These are phyloP conservation scores for Megastigmus dorsalis DNA, from an alignment of 2,888 invertebrate genomes.

Conservation along the genomic window DNA sequence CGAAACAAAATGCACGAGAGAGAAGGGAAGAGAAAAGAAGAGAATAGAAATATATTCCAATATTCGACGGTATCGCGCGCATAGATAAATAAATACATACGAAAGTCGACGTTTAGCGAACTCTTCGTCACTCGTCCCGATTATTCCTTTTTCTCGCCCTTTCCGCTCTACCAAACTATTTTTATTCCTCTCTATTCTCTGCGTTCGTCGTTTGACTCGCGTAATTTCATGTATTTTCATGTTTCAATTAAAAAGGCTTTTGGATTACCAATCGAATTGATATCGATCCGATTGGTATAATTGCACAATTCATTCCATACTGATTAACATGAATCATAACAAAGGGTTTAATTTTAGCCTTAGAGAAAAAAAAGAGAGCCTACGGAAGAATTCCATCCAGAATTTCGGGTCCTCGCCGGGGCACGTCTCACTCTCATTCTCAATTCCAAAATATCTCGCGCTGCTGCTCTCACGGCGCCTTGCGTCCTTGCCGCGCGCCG, in stretches of 20 bases:
- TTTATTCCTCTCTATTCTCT: background rate
- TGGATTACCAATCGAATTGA: background rate
- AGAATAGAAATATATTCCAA: constrained; percentile 60
- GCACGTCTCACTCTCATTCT: constrained; percentile 54
- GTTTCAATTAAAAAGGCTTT: background rate
- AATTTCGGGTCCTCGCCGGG: constrained; percentile 51
- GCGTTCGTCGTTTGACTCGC: background rate
- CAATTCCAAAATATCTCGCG: constrained; percentile 33
- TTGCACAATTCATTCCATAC: background rate
- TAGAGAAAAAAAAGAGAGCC: background rate
- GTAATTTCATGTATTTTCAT: no score
- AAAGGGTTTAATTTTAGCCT: background rate
- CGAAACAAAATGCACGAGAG: constrained; percentile 5
- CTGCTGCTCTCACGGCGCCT: constrained; percentile 25
- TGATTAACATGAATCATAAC: no score
- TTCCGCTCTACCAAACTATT: background rate
- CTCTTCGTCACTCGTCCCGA: constrained; percentile 32
- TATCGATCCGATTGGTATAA: background rate
- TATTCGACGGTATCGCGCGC: constrained; percentile 59
- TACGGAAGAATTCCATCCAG: constrained; percentile 20
- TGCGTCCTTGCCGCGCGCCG: constrained; percentile 24
- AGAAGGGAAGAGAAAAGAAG: constrained; percentile 36
- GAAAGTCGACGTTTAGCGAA: constrained; percentile 49
- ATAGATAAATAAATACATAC: constrained; percentile 68
- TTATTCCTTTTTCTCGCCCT: constrained; percentile 47